A percentile compares a stretch with the other conserved stretches of the same genome.
Evolutionary conservation across 1,140 invertebrate species (phyloP).

Genomic region (Trinorchestia longiramus): DNA sequence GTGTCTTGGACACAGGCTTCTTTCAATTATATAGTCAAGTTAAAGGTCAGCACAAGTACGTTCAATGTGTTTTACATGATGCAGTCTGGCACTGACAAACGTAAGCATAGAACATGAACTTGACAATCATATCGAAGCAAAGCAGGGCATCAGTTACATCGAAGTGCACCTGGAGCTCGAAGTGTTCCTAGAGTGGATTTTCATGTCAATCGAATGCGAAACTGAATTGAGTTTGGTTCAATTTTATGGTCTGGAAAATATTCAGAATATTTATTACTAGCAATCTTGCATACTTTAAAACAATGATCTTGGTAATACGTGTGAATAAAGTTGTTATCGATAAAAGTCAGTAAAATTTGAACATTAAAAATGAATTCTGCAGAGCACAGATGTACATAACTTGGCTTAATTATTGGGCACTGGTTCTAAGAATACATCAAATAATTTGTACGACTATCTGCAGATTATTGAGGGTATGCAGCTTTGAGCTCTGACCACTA

Average conservation of each 20-base stretch:
- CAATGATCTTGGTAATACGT: neutral
- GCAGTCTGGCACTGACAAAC: too few species aligned
- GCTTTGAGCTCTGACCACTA: neutral
- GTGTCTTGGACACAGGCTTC: neutral
- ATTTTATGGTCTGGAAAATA: neutral
- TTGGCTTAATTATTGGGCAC: neutral
- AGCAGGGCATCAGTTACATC: neutral
- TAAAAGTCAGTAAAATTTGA: neutral
- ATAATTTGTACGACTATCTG: neutral
- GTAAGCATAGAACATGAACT: neutral
- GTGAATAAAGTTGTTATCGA: neutral
- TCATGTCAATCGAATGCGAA: neutral
- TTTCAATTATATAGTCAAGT: neutral
- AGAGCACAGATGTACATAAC: neutral
- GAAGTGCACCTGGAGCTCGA: neutral
- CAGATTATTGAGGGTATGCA: neutral
- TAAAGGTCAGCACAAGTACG: neutral
- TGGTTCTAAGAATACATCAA: neutral
- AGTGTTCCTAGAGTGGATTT: neutral
- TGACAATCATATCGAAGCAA: neutral
- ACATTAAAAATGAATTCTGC: neutral
- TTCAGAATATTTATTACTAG: neutral
- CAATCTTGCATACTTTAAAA: too few species aligned
- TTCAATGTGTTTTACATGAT: neutral
- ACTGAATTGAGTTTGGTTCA: neutral